Conservation (phyloP, 2,888 invertebrate species). For the Lepidonotus clava region DNA sequence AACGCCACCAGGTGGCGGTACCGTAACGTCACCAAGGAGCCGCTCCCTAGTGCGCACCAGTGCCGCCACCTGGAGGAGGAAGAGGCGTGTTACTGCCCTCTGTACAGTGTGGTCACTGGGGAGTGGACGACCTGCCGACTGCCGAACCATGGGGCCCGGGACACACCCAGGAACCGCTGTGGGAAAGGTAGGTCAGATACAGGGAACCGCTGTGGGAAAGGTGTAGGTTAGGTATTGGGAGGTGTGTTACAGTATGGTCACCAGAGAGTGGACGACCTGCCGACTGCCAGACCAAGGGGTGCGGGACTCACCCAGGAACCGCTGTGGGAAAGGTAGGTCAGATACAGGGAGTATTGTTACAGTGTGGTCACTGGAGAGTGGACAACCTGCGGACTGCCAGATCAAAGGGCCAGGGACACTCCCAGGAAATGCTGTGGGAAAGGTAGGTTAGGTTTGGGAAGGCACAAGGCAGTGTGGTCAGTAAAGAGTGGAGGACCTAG, state of each 20-base stretch:
- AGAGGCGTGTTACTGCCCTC: constrained; percentile 44
- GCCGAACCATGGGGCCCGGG: neutral
- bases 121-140: constrained; percentile 53
- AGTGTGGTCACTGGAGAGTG: too few species aligned
- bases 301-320: too few species aligned
- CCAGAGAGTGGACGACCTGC: constrained; percentile 54
- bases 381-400: too few species aligned
- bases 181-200: constrained; percentile 19
- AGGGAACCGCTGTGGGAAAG: too few species aligned
- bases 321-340: constrained; percentile 23
- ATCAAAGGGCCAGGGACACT: too few species aligned
- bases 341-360: too few species aligned
- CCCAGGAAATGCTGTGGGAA: constrained; percentile 25
- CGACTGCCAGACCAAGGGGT: neutral
- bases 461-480: too few species aligned
- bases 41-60: constrained; percentile 54
- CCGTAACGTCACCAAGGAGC: constrained; percentile 35
- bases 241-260: constrained; percentile 46
- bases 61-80: constrained; percentile 50
- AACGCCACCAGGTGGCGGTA: constrained; percentile 5
- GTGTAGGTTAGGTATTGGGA: too few species aligned
- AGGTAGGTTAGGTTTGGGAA: neutral
- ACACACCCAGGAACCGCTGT: constrained; percentile 20
- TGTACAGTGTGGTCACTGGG: constrained; percentile 43
- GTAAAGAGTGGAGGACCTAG: too few species aligned